Percentiles rank a stretch among this genome's conserved stretches.
Conservation (phyloP, 1,140 invertebrate genomes). For the Ridgeia piscesae region DNA sequence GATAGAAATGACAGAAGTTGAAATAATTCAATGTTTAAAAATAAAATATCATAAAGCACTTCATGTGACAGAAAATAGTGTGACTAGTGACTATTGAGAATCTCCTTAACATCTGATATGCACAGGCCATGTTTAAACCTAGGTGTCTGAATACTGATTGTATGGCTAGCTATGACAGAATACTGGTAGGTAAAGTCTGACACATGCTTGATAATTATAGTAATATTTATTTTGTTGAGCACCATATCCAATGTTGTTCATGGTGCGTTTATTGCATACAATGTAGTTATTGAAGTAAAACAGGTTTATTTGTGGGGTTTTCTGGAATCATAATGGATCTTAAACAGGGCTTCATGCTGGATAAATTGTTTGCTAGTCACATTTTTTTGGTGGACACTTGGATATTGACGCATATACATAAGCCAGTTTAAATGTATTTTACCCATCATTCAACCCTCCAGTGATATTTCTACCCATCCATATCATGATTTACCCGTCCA, state of each 20-base stretch:
- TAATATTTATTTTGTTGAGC: too few species aligned
- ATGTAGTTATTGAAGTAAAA: background rate
- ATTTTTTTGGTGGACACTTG: too few species aligned
- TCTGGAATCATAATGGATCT: background rate
- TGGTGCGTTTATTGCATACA: background rate
- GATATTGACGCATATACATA: too few species aligned
- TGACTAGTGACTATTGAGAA: background rate
- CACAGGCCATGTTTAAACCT: background rate
- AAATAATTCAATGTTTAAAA: background rate
- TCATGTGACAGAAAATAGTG: background rate
- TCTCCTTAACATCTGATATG: conserved; percentile 5
- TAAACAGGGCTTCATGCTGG: background rate
- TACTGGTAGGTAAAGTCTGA: background rate
- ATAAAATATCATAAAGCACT: background rate
- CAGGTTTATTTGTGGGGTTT: background rate
- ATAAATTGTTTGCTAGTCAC: too few species aligned
- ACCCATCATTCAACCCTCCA: too few species aligned
- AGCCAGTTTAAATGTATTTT: too few species aligned
- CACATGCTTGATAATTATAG: background rate
- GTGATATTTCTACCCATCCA: too few species aligned
- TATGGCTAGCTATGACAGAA: background rate
- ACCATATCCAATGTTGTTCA: background rate
- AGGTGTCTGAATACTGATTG: background rate
- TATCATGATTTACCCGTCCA: too few species aligned
- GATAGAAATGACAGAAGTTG: too few species aligned